A percentile compares a stretch with the other conserved stretches of the same genome.
Evolutionary conservation across 2,113 vertebrate species (phyloP).

Genomic region (Lophura nycthemera): DNA sequence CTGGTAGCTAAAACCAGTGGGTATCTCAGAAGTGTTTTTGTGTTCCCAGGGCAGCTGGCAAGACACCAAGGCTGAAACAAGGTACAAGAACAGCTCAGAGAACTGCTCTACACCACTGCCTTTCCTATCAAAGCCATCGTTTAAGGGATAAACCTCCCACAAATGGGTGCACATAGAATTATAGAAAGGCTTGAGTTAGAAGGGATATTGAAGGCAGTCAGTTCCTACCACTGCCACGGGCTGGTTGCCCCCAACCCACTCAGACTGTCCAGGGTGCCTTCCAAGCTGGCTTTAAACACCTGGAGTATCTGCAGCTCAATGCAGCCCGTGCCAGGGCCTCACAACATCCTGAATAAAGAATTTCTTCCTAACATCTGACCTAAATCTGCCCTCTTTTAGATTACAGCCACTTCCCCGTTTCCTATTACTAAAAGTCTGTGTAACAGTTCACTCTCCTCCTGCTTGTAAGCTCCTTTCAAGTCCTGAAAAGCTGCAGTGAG

Average conservation of each 20-base stretch:
- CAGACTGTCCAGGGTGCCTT: not conserved
- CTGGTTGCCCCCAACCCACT: not conserved
- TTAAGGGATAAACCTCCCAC: not conserved
- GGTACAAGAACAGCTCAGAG: accelerated
- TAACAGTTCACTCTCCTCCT: too few species aligned
- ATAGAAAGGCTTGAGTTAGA: not conserved
- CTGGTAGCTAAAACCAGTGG: not conserved
- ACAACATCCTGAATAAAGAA: too few species aligned
- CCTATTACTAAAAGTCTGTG: too few species aligned
- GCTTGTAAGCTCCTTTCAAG: too few species aligned
- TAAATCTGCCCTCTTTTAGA: too few species aligned
- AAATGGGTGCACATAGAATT: not conserved
- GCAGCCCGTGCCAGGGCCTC: too few species aligned
- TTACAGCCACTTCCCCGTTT: too few species aligned
- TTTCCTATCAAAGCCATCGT: not conserved
- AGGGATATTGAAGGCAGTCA: not conserved
- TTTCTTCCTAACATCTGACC: too few species aligned
- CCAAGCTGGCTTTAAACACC: not conserved
- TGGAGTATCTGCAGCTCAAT: too few species aligned
- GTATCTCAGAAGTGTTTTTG: not conserved
- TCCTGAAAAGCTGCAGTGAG: too few species aligned
- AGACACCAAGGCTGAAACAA: not conserved
- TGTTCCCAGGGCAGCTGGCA: not conserved
- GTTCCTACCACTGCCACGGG: not conserved
- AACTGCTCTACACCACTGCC: not conserved